Conservation (phyloP, 2,113 vertebrate genomes). For the Crotophaga sulcirostris region DNA sequence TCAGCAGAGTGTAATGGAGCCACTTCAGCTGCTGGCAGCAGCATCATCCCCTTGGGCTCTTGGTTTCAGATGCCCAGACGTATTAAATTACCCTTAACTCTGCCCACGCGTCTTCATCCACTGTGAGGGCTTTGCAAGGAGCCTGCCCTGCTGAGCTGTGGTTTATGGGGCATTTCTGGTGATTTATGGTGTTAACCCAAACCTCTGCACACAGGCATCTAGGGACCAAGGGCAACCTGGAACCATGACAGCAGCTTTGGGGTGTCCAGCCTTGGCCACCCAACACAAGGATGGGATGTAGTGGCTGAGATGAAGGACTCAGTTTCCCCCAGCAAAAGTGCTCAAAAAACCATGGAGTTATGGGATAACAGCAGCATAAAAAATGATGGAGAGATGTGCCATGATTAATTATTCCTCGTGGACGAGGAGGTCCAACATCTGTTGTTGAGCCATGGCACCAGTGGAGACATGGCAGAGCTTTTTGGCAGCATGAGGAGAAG, state of each 20-base stretch:
- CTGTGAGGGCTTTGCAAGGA: not conserved
- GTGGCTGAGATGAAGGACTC: not conserved
- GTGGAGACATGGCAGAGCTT: not conserved
- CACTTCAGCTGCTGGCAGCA: not conserved
- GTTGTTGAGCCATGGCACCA: accelerated
- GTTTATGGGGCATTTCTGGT: not conserved
- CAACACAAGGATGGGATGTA: not conserved
- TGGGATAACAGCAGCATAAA: not conserved
- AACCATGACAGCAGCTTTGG: not conserved
- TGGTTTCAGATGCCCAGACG: not conserved
- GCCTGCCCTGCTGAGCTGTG: not conserved
- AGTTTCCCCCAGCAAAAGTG: not conserved
- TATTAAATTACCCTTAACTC: not conserved
- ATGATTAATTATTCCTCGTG: not conserved
- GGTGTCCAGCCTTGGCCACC: not conserved
- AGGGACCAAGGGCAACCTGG: not conserved
- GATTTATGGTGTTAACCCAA: not conserved
- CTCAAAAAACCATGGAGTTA: not conserved
- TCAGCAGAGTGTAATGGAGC: not conserved
- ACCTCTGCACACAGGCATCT: accelerated
- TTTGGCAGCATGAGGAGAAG: not conserved
- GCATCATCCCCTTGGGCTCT: not conserved
- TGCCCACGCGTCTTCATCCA: not conserved
- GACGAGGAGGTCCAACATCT: not conserved
- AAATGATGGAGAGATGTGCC: not conserved